phyloP scores from a whole-genome alignment of 1,140 invertebrate species.

The Tetragonula clypearis region DNA sequence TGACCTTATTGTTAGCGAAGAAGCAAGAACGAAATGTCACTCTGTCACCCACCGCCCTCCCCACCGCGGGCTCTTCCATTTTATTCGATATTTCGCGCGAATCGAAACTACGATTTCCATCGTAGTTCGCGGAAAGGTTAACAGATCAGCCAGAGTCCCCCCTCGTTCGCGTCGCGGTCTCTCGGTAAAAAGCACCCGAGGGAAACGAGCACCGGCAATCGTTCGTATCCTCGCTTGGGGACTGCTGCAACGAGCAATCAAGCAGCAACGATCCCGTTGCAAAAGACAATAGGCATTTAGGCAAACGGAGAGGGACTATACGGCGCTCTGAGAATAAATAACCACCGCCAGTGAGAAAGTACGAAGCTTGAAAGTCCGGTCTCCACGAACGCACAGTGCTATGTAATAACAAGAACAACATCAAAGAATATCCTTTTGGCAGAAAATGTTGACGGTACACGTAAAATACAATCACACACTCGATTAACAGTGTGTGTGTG shows the following conservation, averaged over 20 bases:
- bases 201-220: not conserved
- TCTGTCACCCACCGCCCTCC: not conserved
- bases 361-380: not conserved
- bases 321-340: not conserved
- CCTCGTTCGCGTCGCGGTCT: not conserved
- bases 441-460: too few relatives aligned
- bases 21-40: not conserved
- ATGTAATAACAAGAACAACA: too few relatives aligned
- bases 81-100: not conserved
- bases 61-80: not conserved
- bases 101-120: not conserved
- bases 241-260: constrained; percentile 2
- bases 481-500: too few relatives aligned
- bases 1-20: not conserved
- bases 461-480: too few relatives aligned
- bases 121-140: constrained; percentile 18
- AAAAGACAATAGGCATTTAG: not conserved
- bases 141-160: constrained; percentile 28
- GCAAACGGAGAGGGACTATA: not conserved
- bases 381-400: too few relatives aligned
- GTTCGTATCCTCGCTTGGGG: not conserved
- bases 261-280: not conserved
- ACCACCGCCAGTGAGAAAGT: not conserved
- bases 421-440: too few relatives aligned
- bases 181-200: constrained; percentile 13